Conservation (phyloP, 92 coral and sea anemone genomes). For the Epizoanthus stellaris region DNA sequence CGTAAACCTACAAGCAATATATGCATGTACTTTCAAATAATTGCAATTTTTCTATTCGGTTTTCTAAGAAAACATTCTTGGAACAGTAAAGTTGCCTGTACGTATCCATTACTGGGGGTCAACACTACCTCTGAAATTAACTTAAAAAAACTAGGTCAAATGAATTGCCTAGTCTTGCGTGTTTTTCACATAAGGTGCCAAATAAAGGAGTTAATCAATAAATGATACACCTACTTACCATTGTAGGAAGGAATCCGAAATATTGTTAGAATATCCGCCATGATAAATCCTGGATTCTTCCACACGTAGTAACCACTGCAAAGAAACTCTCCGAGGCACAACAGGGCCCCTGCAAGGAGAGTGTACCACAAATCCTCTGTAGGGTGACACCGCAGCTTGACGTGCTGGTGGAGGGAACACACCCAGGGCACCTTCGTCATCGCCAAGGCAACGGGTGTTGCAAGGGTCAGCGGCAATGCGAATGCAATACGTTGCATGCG, state of each 20-base stretch:
- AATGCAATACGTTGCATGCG: slow-evolving; percentile 80
- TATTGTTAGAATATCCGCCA: slow-evolving; percentile 42
- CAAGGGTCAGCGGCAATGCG: slow-evolving; percentile 73
- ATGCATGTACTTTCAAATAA: no score
- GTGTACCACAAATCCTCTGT: slow-evolving; percentile 1
- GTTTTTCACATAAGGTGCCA: no score
- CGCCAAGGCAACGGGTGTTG: slow-evolving; percentile 65
- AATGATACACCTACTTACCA: slow-evolving; percentile 17
- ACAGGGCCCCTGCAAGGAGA: slow-evolving; percentile 22
- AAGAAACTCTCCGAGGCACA: slow-evolving; percentile 50
- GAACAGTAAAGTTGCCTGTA: no score
- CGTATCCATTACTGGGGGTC: no score
- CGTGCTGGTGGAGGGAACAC: slow-evolving; percentile 20
- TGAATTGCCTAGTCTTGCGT: no score
- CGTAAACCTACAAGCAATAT: no score
- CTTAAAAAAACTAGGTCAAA: no score
- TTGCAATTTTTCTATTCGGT: no score
- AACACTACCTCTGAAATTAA: no score
- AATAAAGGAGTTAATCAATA: no score
- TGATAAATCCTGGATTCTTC: slow-evolving; percentile 45
- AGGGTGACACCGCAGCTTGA: slow-evolving; percentile 29
- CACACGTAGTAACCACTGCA: slow-evolving; percentile 42
- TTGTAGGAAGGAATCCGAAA: slow-evolving; percentile 60
- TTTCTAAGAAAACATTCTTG: no score
- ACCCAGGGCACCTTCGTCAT: slow-evolving; percentile 14